Conservation (phyloP, 2,888 invertebrate genomes). For the Eilema sororculum region DNA sequence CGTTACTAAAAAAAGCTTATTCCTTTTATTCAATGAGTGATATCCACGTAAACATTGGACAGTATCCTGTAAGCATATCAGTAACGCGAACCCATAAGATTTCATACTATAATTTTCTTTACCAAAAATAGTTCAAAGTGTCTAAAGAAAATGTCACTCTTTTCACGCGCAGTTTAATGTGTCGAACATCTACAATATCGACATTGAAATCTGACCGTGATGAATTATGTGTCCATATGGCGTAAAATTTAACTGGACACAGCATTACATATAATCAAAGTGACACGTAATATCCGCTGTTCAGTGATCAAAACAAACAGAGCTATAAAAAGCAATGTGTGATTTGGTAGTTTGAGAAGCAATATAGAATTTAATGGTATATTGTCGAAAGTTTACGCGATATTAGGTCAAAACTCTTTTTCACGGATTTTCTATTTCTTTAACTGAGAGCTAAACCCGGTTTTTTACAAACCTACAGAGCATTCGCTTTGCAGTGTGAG, state of each 20-base stretch:
- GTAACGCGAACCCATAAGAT: no score
- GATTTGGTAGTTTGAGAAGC: neutral
- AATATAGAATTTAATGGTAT: neutral
- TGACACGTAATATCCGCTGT: constrained; percentile 28
- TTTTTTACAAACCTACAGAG: no score
- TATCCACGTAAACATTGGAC: no score
- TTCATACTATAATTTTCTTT: no score
- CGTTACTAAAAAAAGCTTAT: no score
- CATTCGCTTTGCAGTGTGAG: no score
- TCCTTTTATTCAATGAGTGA: no score
- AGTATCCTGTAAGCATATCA: no score
- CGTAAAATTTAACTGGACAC: constrained; percentile 31
- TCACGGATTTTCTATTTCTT: neutral
- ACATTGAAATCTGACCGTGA: constrained; percentile 34
- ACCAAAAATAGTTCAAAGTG: neutral
- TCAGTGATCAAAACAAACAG: constrained; percentile 13
- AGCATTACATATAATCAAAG: constrained; percentile 13
- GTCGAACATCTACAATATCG: neutral
- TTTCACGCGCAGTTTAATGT: neutral
- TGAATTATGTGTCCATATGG: constrained; percentile 28
- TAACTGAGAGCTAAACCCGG: neutral
- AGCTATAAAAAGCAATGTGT: neutral
- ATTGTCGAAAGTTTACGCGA: neutral
- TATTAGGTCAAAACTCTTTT: neutral
- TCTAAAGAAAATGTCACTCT: neutral